These are phyloP conservation scores for Achatina immaculata DNA, from an alignment of 1,140 invertebrate genomes.

Conservation along the genomic window DNA sequence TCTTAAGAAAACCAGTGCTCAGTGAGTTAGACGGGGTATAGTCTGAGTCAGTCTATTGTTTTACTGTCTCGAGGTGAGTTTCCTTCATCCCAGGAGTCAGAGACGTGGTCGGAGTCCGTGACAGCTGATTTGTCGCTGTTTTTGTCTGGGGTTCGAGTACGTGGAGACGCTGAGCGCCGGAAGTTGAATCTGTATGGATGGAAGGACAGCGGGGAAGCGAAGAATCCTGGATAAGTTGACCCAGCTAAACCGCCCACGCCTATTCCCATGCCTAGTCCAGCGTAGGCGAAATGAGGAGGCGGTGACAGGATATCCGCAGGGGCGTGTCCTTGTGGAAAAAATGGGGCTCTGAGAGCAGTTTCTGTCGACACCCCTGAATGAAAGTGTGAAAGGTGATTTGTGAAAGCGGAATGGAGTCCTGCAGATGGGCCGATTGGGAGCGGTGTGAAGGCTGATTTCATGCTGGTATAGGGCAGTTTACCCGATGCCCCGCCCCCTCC, in stretches of 20 bases:
- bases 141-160: conserved; percentile 46
- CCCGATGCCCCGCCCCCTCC: conserved; percentile 3
- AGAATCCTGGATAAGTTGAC: conserved; percentile 47
- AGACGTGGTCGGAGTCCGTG: conserved; percentile 53
- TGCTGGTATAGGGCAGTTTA: conserved; percentile 48
- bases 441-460: conserved; percentile 69
- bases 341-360: conserved; percentile 51
- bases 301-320: conserved; percentile 42
- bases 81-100: conserved; percentile 55
- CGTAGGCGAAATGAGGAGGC: conserved; percentile 47
- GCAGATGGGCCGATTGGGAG: conserved; percentile 45
- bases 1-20: no score
- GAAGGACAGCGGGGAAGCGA: conserved; percentile 53
- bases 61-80: conserved; percentile 42
- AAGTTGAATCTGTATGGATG: conserved; percentile 52
- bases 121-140: conserved; percentile 49
- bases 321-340: conserved; percentile 48
- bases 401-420: conserved; percentile 67
- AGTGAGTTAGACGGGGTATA: no score
- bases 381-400: conserved; percentile 55
- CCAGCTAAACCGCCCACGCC: conserved; percentile 42
- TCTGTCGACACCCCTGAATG: conserved; percentile 36
- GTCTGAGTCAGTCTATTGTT: conserved; percentile 16
- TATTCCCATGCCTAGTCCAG: conserved; percentile 42
- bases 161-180: conserved; percentile 33